Conservation (phyloP, 2,888 invertebrate species). For the Dryobota labecula region DNA sequence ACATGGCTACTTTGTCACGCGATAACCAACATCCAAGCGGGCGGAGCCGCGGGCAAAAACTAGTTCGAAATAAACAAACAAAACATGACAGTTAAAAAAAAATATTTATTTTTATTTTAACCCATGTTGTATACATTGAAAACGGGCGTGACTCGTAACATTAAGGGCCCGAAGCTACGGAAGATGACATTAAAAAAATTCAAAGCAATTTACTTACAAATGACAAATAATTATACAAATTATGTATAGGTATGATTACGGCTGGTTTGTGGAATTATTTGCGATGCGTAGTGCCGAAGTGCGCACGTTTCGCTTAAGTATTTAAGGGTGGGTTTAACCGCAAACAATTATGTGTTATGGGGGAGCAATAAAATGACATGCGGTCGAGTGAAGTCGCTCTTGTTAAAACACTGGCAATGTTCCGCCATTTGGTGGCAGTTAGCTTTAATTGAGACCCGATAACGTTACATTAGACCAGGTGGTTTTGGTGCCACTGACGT, state of each 20-base stretch:
- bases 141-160: conserved; percentile 53
- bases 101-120: conserved; percentile 25
- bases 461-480: conserved; percentile 32
- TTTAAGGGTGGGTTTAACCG: conserved; percentile 80
- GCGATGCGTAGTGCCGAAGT: conserved; percentile 73
- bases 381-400: conserved; percentile 73
- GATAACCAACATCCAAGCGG: too few relatives aligned
- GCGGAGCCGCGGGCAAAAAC: too few relatives aligned
- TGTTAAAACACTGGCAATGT: conserved; percentile 70
- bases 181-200: conserved; percentile 76
- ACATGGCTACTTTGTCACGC: too few relatives aligned
- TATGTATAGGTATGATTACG: conserved; percentile 72
- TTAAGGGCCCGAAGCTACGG: conserved; percentile 72
- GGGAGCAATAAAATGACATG: conserved; percentile 78
- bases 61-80: too few relatives aligned
- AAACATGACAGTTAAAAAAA: not conserved
- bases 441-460: conserved; percentile 54
- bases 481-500: not conserved
- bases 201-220: conserved; percentile 74
- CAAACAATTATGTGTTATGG: conserved; percentile 79
- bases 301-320: conserved; percentile 78
- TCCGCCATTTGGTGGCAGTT: conserved; percentile 69
- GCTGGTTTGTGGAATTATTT: conserved; percentile 78
- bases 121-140: conserved; percentile 40
- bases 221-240: conserved; percentile 79